Base-by-base conservation (phyloP, 1,140 invertebrate species). In the Anadara kagoshimensis region DNA sequence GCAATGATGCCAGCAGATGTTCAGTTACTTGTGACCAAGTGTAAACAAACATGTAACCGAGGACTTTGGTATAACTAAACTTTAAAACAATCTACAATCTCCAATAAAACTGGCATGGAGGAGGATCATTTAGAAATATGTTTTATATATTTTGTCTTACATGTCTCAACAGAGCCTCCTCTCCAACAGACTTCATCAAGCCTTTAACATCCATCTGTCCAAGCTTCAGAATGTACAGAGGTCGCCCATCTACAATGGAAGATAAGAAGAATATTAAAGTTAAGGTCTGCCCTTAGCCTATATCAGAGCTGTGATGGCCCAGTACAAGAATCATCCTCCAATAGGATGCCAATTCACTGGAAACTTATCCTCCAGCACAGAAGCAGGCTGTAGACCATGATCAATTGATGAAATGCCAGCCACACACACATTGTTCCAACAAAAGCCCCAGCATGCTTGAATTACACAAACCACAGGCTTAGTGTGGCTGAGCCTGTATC, bases 141-240 rank as follows among this genome's bases (percentile, higher is more conserved):
- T 36, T 36, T 7, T 36, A 36, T 36, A 36, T 36, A 36, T 36
- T 26, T 29, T 61, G n/a, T 90, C 92, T 90, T 89, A 95, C 96
- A 91, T 98, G 91, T 91, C 95, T 94, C 43, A 97, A 90, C 51
- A 98, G 91, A 66, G 95, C 96, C 86, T 98, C 96, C 91, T 97
- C 96, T 22, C 97, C 97, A 76, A 98, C 93, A 18, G 95, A 94
- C 88, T 97, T 96, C 53, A 98, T 91, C 73, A 97, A 88, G 5
- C 96, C 96, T 90, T 98, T 98, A 7, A 98, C 96, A 90, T 98
- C 96, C 94, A 97, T 96, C 90, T 98, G 95, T 1, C 90, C 91
- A 16, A 91, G 79, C 43, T 96, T 92, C 20, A 98, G 91, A 70
- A 98, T 92, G 87, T 97, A 98, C 62, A 98, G 90, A 41, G 97